Evolutionary conservation across 2,888 invertebrate genomes (phyloP), one percentile per base, ranked within the genome.

Genomic region (Sisyra nigra): DNA sequence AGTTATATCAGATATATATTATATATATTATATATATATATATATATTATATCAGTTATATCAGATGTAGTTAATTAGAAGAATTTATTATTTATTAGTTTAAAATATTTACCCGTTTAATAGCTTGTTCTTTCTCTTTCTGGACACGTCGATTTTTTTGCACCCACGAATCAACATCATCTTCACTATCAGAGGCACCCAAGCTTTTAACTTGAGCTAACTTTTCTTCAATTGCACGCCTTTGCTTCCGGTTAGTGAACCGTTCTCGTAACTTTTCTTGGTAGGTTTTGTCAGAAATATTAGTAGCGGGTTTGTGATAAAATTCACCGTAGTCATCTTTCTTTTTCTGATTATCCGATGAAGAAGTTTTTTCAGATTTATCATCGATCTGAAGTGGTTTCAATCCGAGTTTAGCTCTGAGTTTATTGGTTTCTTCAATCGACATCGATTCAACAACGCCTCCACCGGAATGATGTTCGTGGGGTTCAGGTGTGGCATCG

Each of bases 321-420:
- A 87, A 88, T 57, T 88, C 87, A 41, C 87, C 86, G 61, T 69
- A 56, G 54, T 71, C 70, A 52, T 70, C 70, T 48, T 70, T 62
- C 37, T 53, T 57, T 48, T 60, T 58, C 13, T 70, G 61, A 52
- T 71, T 72, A 46, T 70, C 71, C 34, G 40, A 43, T 9, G 43
- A 29, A 3, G 24, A 5, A 7, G 50, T 47, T 11, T 48, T 34
- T n/a, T 50, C 63, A 9, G 29, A 15, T 19, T 34, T 30, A 55
- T 53, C 63, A 10, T 70, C 67, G 1, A 82, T 65, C 53, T 92
- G 84, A 3, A 97, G 66, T 0, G 96, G 97, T 57, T 92, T 93
- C 30, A 97, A 67, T 1, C 97, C 97, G 17, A 98, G 71, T 59
- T 93, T 92, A 2, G 87, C 87, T 54, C 97, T 71, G 9, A 98